Evolutionary conservation across 2,113 vertebrate genomes (phyloP).

Genomic region (Stegostoma tigrinum): DNA sequence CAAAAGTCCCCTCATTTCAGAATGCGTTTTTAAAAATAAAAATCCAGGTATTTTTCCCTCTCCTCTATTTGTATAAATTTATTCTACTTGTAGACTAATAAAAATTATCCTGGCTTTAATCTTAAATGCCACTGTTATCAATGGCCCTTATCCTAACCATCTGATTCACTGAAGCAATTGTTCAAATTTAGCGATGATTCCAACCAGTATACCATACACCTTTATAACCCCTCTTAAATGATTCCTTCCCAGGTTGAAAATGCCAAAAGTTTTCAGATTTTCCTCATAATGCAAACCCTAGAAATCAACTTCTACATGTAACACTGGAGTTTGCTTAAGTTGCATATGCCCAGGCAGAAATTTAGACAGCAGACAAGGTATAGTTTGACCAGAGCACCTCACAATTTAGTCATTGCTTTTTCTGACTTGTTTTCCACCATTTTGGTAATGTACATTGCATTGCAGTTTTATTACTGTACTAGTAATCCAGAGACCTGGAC

Average conservation of each 20-base stretch:
- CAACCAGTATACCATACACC: background rate
- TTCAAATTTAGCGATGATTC: background rate
- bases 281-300: background rate
- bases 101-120: background rate
- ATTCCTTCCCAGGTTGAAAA: background rate
- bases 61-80: background rate
- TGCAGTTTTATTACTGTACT: background rate
- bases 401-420: background rate
- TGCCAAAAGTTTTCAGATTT: background rate
- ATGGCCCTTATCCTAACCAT: background rate
- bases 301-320: background rate
- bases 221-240: background rate
- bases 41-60: background rate
- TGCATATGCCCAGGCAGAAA: background rate
- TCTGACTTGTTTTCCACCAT: background rate
- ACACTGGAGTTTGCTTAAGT: too few species aligned
- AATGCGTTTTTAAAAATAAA: background rate
- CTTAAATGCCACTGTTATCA: background rate
- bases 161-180: background rate
- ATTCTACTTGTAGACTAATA: background rate
- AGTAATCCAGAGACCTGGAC: background rate
- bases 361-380: background rate
- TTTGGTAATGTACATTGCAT: background rate
- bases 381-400: background rate
- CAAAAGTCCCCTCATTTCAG: background rate